Evolutionary conservation across 2,888 invertebrate species (phyloP).

Genomic region (Lycia hirtaria): DNA sequence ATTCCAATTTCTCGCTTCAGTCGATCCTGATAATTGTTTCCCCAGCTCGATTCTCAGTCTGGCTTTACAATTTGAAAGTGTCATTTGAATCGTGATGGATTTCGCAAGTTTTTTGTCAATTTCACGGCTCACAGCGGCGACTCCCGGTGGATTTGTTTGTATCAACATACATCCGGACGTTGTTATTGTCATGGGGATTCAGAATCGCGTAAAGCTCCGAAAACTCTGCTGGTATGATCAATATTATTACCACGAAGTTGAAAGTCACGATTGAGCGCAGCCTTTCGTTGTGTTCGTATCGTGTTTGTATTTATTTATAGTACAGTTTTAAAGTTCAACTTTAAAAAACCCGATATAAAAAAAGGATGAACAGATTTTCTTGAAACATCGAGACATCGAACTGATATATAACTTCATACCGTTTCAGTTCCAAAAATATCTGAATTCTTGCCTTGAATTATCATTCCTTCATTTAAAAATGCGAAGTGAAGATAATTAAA

Average conservation of each 20-base stretch:
- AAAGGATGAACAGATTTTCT: too few species aligned
- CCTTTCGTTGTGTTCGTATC: too few species aligned
- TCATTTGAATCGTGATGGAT: constrained; percentile 84
- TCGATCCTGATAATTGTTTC: constrained; percentile 77
- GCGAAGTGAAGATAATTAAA: too few species aligned
- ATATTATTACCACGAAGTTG: background rate
- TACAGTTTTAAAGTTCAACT: too few species aligned
- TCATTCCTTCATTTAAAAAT: too few species aligned
- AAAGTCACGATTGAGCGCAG: background rate
- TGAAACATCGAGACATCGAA: too few species aligned
- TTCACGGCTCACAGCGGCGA: constrained; percentile 73
- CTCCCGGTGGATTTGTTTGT: constrained; percentile 69
- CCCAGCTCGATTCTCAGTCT: constrained; percentile 75
- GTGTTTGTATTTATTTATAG: too few species aligned
- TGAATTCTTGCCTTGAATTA: background rate
- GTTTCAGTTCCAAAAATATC: too few species aligned
- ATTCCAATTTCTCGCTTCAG: constrained; percentile 76
- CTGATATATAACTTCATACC: too few species aligned
- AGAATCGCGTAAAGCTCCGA: background rate
- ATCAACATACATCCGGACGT: constrained; percentile 51
- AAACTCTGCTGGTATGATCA: background rate
- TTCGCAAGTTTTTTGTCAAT: constrained; percentile 80
- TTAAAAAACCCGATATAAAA: too few species aligned
- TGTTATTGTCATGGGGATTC: constrained; percentile 11
- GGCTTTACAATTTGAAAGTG: constrained; percentile 82